Conservation (phyloP, 2,888 invertebrate species). For the Criorhina ranunculi region DNA sequence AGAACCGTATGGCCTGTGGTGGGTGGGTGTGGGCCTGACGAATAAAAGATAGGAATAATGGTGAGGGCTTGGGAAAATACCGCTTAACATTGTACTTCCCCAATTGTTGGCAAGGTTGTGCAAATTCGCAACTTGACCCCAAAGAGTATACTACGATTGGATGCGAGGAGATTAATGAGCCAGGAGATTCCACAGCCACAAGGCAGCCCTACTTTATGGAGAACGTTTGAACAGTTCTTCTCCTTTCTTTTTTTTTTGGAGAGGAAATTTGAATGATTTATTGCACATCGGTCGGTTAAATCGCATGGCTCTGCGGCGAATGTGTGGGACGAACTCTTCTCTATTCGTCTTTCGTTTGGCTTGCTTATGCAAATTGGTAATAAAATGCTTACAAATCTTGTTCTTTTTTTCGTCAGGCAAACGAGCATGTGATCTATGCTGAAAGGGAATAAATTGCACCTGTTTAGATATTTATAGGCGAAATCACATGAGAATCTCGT, state of each 20-base stretch:
- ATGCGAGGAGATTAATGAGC: conserved; percentile 41
- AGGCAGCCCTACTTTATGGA: conserved; percentile 52
- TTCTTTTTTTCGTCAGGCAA: conserved; percentile 10
- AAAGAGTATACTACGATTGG: conserved; percentile 46
- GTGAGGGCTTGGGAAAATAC: conserved; percentile 23
- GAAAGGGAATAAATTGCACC: conserved; percentile 55
- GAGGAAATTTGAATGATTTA: conserved; percentile 73
- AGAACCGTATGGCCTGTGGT: conserved; percentile 4
- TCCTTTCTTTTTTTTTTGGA: neutral
- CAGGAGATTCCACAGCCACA: conserved; percentile 45
- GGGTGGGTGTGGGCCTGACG: neutral
- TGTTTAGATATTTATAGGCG: conserved; percentile 58
- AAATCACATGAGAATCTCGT: conserved; percentile 29
- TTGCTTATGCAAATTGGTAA: conserved; percentile 72
- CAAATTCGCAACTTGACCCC: conserved; percentile 71
- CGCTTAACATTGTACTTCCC: conserved; percentile 69
- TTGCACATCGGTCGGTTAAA: conserved; percentile 60
- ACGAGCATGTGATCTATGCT: conserved; percentile 32
- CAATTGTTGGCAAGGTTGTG: conserved; percentile 70
- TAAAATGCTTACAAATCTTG: conserved; percentile 70
- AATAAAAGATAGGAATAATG: conserved; percentile 3
- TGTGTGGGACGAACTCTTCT: conserved; percentile 28
- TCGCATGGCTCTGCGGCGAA: conserved; percentile 21
- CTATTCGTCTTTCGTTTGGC: conserved; percentile 50
- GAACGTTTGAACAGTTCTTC: conserved; percentile 38